Conservation (phyloP, 2,797 vertebrate species). For the Vultur gryphus region DNA sequence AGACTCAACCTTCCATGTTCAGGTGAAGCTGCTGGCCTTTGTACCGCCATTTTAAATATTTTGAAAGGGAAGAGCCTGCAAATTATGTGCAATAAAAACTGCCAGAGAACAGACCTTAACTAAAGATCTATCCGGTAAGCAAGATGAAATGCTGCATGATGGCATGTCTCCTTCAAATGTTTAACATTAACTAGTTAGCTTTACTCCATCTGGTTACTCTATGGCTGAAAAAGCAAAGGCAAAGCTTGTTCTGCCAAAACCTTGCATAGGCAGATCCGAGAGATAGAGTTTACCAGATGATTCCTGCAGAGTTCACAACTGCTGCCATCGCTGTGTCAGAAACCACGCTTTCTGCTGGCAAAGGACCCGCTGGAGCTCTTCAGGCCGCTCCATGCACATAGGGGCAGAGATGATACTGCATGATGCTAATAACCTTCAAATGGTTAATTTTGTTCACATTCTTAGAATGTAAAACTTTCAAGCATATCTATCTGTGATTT, state of each 20-base stretch:
- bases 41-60: not conserved
- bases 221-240: not conserved
- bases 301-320: not conserved
- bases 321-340: not conserved
- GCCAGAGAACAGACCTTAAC: not conserved
- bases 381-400: not conserved
- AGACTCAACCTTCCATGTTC: not conserved
- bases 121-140: not conserved
- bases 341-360: not conserved
- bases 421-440: not conserved
- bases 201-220: not conserved
- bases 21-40: not conserved
- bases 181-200: not conserved
- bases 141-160: not conserved
- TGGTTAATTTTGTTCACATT: slow-evolving; percentile 1
- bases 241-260: not conserved
- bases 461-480: not conserved
- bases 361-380: not conserved
- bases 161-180: not conserved
- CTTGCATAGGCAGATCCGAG: not conserved
- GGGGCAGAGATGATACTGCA: not conserved
- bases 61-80: not conserved
- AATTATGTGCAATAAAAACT: not conserved
- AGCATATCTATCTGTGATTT: not conserved
- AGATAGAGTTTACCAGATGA: not conserved